Conservation (phyloP, 1,140 invertebrate genomes). For the Anastrepha obliqua region DNA sequence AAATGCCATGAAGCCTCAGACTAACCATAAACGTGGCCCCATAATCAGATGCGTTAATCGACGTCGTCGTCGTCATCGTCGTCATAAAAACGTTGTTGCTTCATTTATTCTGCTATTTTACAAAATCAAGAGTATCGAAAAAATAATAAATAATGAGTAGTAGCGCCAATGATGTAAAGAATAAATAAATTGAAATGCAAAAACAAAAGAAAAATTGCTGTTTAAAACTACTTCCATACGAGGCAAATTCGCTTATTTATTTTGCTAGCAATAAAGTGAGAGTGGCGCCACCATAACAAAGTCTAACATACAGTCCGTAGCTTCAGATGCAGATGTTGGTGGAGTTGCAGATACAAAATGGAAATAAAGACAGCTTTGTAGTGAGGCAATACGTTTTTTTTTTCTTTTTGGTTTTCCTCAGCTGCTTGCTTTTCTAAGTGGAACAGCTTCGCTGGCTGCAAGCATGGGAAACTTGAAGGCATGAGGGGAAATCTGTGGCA, state of each 20-base stretch:
- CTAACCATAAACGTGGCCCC: conserved; percentile 46
- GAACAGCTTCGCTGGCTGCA: neutral
- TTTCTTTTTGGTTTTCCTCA: neutral
- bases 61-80: neutral
- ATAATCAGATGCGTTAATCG: conserved; percentile 36
- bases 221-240: neutral
- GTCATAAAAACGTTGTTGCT: neutral
- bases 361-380: neutral
- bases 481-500: neutral
- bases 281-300: conserved; percentile 46
- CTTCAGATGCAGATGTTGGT: neutral
- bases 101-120: conserved; percentile 23
- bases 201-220: conserved; percentile 4
- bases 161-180: conserved; percentile 2
- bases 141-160: conserved; percentile 26
- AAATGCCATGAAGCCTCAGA: conserved; percentile 52
- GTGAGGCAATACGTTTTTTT: conserved; percentile 2
- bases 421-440: conserved; percentile 12
- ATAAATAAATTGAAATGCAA: conserved; percentile 41
- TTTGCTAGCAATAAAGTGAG: conserved; percentile 38
- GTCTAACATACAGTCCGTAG: neutral
- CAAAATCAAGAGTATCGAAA: conserved; percentile 23
- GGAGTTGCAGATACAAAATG: neutral
- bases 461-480: conserved; percentile 16
- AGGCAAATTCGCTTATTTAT: conserved; percentile 47